These are phyloP conservation scores for Zaprionus davidi DNA, from an alignment of 1,140 invertebrate species.

Conservation along the genomic window DNA sequence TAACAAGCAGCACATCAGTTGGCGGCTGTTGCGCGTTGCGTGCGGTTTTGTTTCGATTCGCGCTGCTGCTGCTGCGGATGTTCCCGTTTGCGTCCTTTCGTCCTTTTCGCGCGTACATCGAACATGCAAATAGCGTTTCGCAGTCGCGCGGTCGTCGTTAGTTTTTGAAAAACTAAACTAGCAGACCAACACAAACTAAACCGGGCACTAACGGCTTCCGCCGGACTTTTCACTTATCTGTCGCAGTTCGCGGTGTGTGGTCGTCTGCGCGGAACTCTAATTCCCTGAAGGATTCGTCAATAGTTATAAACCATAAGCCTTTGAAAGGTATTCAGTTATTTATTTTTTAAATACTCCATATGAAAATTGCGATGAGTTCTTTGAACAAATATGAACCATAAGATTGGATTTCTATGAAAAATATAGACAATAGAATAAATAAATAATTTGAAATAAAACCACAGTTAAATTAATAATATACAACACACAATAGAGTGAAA, in stretches of 20 bases:
- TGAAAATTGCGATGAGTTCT: not conserved
- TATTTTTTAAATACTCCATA: not conserved
- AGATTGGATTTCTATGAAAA: too few relatives aligned
- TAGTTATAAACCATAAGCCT: not conserved
- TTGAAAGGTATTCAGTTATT: not conserved
- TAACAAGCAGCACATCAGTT: conserved; percentile 73
- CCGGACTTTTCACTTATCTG: conserved; percentile 58
- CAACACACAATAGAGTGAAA: too few relatives aligned
- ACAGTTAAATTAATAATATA: too few relatives aligned
- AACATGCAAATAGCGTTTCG: conserved; percentile 69
- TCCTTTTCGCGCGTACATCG: conserved; percentile 28
- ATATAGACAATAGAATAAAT: too few relatives aligned
- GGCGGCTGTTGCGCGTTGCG: conserved; percentile 80
- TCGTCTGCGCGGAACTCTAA: conserved; percentile 44
- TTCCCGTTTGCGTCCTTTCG: conserved; percentile 11
- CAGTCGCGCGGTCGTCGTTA: conserved; percentile 36
- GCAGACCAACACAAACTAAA: conserved; percentile 39
- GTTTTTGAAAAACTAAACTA: conserved; percentile 46
- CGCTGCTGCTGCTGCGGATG: conserved; percentile 7
- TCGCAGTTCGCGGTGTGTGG: conserved; percentile 58
- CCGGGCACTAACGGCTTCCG: conserved; percentile 42
- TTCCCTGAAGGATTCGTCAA: not conserved
- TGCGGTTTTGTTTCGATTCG: conserved; percentile 59
- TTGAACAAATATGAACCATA: too few relatives aligned
- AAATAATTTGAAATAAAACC: not conserved